A percentile compares a stretch with the other conserved stretches of the same genome.
phyloP scores from a whole-genome alignment of 2,797 vertebrate genomes.

The Pogonophryne albipinna region DNA sequence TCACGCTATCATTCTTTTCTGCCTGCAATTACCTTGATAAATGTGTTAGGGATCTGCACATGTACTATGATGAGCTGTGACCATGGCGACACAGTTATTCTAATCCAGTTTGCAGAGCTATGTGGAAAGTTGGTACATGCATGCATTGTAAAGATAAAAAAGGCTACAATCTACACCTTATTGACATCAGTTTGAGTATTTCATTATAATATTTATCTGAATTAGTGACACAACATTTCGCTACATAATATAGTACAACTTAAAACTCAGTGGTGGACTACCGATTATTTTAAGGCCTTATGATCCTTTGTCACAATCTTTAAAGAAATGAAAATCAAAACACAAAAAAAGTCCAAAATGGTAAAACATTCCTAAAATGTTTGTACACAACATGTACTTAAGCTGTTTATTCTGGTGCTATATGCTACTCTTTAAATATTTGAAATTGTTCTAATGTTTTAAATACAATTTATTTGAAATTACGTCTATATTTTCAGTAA shows the following conservation, averaged over 20 bases:
- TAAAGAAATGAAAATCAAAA: not conserved
- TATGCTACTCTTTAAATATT: constrained; percentile 7
- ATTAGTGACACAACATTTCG: not conserved
- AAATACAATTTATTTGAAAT: not conserved
- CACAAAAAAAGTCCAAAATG: constrained; percentile 1
- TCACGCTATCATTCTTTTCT: constrained; percentile 27
- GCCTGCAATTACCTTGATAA: constrained; percentile 35
- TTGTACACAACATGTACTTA: constrained; percentile 4
- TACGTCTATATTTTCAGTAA: constrained; percentile 2
- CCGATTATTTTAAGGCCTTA: not conserved
- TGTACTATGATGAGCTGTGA: constrained; percentile 41
- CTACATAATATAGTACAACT: constrained; percentile 12
- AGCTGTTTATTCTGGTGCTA: not conserved
- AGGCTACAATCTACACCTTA: constrained; percentile 13
- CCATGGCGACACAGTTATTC: constrained; percentile 40
- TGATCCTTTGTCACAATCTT: not conserved
- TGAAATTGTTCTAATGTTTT: not conserved
- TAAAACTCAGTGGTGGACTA: constrained; percentile 16
- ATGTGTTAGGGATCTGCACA: constrained; percentile 39
- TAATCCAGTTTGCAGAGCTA: constrained; percentile 8
- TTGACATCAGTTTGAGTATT: constrained; percentile 5
- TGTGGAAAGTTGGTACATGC: constrained; percentile 13
- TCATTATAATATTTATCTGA: not conserved
- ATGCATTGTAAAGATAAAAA: constrained; percentile 33
- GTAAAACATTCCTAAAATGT: constrained; percentile 9